These are phyloP conservation scores for Anguilla rostrata DNA, from an alignment of 2,113 vertebrate species.

Conservation along the genomic window DNA sequence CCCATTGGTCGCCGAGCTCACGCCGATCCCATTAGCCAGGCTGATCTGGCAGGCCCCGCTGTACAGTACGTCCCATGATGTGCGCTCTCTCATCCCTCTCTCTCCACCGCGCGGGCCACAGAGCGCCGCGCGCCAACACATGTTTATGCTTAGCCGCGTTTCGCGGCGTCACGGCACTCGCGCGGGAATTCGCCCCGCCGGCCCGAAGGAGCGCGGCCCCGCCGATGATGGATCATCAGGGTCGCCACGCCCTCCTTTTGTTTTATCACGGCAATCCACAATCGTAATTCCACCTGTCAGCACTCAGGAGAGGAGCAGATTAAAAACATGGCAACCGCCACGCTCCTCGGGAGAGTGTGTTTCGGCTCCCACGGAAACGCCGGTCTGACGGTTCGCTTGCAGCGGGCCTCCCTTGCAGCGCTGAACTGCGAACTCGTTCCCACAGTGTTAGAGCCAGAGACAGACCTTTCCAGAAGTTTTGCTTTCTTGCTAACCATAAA, in stretches of 20 bases:
- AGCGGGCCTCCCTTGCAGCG: too few relatives aligned
- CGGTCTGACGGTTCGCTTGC: not conserved
- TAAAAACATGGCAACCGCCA: not conserved
- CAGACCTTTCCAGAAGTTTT: not conserved
- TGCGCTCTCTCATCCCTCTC: constrained; percentile 5
- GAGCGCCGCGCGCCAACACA: constrained; percentile 42
- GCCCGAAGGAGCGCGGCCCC: constrained; percentile 49
- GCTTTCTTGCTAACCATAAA: too few relatives aligned
- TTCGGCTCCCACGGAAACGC: not conserved
- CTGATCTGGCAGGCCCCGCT: not conserved
- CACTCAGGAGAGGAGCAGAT: not conserved
- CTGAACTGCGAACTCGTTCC: too few relatives aligned
- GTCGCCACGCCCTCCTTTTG: not conserved
- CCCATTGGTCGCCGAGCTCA: not conserved
- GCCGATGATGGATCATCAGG: constrained; percentile 14
- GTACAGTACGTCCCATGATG: not conserved
- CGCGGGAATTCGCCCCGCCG: constrained; percentile 41
- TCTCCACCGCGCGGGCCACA: not conserved
- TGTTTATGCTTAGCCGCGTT: constrained; percentile 60
- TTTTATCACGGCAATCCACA: not conserved
- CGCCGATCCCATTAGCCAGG: not conserved
- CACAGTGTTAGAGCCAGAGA: too few relatives aligned
- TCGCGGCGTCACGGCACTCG: constrained; percentile 35
- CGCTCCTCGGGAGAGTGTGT: not conserved
- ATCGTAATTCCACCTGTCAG: not conserved